These are phyloP conservation scores for Ivindomyrus marchei DNA, from an alignment of 2,113 vertebrate species.

Conservation along the genomic window DNA sequence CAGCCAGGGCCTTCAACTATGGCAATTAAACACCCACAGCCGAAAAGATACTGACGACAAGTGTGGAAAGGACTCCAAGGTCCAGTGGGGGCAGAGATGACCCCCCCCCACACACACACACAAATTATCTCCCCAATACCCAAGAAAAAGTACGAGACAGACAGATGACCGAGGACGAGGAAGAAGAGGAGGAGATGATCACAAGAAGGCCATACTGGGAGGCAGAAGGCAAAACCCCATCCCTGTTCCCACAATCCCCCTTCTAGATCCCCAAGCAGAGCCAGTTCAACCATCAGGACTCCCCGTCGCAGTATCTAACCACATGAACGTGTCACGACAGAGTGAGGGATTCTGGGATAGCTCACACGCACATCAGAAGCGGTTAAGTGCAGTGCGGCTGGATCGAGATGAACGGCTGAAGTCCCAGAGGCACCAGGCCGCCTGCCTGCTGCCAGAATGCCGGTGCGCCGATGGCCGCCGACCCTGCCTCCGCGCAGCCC, in stretches of 20 bases:
- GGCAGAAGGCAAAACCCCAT: neutral
- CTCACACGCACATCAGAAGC: constrained; percentile 59
- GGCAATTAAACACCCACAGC: neutral
- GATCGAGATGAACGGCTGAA: constrained; percentile 53
- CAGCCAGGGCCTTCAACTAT: neutral
- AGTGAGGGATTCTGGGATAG: constrained; percentile 46
- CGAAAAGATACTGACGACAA: neutral
- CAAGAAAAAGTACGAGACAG: neutral
- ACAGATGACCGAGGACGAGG: neutral
- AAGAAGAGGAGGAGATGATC: neutral
- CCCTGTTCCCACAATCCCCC: neutral
- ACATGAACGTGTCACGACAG: constrained; percentile 43
- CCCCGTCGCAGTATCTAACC: neutral
- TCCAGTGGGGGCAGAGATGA: neutral
- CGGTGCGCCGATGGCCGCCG: constrained; percentile 14
- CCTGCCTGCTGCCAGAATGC: constrained; percentile 45
- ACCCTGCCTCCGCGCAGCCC: constrained; percentile 56
- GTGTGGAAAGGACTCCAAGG: neutral
- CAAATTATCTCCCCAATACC: neutral
- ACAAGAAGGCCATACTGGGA: neutral
- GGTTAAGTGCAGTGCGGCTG: constrained; percentile 48
- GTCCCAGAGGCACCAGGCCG: constrained; percentile 47
- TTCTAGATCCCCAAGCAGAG: neutral
- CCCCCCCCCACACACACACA: neutral
- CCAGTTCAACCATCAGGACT: constrained; percentile 23